Conservation (phyloP, 2,888 invertebrate species). For the Luperina nickerlii region DNA sequence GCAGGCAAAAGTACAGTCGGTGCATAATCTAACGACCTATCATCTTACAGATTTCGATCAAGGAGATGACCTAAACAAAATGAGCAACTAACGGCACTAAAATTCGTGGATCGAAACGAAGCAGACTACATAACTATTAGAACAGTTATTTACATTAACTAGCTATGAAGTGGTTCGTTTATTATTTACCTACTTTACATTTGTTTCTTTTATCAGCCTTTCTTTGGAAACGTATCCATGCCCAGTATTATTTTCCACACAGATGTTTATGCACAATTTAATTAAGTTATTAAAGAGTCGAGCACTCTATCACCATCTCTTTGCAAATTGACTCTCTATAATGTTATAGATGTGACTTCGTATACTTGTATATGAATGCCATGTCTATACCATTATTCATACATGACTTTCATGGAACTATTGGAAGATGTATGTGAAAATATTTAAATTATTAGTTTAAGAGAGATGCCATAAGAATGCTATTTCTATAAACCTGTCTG, state of each 20-base stretch:
- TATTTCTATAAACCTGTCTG: constrained; percentile 52
- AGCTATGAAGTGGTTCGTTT: constrained; percentile 72
- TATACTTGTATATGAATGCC: constrained; percentile 21
- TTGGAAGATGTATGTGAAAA: constrained; percentile 52
- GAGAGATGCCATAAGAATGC: constrained; percentile 38
- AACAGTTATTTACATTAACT: constrained; percentile 80
- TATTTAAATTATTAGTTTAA: constrained; percentile 34
- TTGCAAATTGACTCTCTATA: constrained; percentile 34
- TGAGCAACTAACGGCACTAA: constrained; percentile 71
- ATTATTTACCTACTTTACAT: constrained; percentile 62
- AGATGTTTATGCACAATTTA: constrained; percentile 12
- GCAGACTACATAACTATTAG: constrained; percentile 74
- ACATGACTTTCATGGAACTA: constrained; percentile 28
- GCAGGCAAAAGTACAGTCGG: constrained; percentile 61
- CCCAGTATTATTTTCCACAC: constrained; percentile 15
- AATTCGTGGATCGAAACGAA: constrained; percentile 74
- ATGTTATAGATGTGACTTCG: constrained; percentile 28
- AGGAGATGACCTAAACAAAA: constrained; percentile 66
- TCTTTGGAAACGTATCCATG: constrained; percentile 68
- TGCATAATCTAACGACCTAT: constrained; percentile 60
- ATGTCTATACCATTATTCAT: constrained; percentile 20
- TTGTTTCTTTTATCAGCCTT: constrained; percentile 78
- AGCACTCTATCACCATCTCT: constrained; percentile 25
- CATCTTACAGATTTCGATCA: constrained; percentile 64
- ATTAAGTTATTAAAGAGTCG: constrained; percentile 18